Evolutionary conservation across 2,797 vertebrate genomes (phyloP), one percentile per base, ranked within the genome.

Genomic region (Fratercula arctica): DNA sequence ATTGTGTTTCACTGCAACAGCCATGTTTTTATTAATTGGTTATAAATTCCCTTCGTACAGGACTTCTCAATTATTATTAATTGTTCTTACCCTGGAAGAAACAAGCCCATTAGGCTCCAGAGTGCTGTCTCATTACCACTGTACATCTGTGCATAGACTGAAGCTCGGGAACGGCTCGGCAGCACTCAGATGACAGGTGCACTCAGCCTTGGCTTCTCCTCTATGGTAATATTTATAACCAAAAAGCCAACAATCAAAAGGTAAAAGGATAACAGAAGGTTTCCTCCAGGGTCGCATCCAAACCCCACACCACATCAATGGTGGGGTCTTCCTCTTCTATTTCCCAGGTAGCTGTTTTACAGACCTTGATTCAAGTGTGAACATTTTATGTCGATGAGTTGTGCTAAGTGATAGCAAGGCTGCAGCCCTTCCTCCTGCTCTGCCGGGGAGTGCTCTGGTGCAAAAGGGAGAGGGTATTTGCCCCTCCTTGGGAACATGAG

Each of bases 41-140:
- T 87, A 86, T 60, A 90, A 85, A 95, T 68, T 83, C 93, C 66
- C 73, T 89, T 48, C 72, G 48, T 72, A 94, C 39, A 75, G 46
- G 64, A 69, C 73, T 91, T 89, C 76, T 85, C 57, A 75, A 66
- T 89, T 82, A 74, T 68, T 83, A 91, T 83, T 91, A 87, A 90
- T 91, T 93, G 72, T 79, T 85, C 60, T 80, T 83, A 13, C 68
- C 57, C 72, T 75, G 10, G 7, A 77, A 85, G 84, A 95, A 87
- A 75, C 46, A 92, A 87, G 83, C 28, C 45, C 54, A 53, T 41
- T 59, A 75, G 31, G 54, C 60, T 96, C 15, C 85, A 69, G 17
- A 91, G 69, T 11, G 66, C 69, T 87, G 61, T 94, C 86, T 95
- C 1, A 0, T 85, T 92, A 75, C 57, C 39, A 41, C 26, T 41